Percentiles rank a stretch among this genome's conserved stretches.
Evolutionary conservation across 2,797 vertebrate genomes (phyloP).

Genomic region (Cygnus olor): DNA sequence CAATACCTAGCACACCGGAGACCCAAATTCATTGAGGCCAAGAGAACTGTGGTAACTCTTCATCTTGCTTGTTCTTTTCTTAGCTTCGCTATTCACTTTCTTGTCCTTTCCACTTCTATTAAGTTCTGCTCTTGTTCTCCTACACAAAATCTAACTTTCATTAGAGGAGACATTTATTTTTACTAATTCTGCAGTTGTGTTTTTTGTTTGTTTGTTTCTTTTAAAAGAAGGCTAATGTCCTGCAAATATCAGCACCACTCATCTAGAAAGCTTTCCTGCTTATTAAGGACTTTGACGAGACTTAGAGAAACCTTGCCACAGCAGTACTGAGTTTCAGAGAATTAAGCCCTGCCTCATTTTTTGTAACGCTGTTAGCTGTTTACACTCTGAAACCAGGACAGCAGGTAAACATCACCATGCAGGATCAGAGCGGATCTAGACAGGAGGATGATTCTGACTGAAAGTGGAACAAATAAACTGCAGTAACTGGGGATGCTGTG

Average conservation of each 20-base stretch:
- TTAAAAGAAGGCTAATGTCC: not conserved
- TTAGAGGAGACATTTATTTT: not conserved
- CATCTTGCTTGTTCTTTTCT: not conserved
- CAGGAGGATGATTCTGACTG: not conserved
- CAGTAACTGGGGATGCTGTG: not conserved
- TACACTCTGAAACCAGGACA: conserved; percentile 16
- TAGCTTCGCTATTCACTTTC: not conserved
- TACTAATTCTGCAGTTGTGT: not conserved
- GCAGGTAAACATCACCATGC: not conserved
- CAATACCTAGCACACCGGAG: not conserved
- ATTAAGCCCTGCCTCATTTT: not conserved
- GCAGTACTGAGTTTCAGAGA: not conserved
- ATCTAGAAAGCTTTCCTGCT: not conserved
- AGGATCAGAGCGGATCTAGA: not conserved
- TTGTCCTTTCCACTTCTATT: not conserved
- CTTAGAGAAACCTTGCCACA: not conserved
- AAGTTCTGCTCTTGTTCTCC: not conserved
- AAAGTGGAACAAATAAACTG: conserved; percentile 2
- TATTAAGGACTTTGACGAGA: not conserved
- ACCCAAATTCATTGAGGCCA: not conserved
- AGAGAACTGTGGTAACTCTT: not conserved
- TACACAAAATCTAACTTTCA: not conserved
- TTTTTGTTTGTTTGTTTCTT: not conserved
- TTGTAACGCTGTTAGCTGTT: not conserved
- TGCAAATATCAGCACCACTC: not conserved